Evolutionary conservation across 1,140 invertebrate species (phyloP), one percentile per base, ranked within the genome.

Genomic region (Brachionus paranguensis): DNA sequence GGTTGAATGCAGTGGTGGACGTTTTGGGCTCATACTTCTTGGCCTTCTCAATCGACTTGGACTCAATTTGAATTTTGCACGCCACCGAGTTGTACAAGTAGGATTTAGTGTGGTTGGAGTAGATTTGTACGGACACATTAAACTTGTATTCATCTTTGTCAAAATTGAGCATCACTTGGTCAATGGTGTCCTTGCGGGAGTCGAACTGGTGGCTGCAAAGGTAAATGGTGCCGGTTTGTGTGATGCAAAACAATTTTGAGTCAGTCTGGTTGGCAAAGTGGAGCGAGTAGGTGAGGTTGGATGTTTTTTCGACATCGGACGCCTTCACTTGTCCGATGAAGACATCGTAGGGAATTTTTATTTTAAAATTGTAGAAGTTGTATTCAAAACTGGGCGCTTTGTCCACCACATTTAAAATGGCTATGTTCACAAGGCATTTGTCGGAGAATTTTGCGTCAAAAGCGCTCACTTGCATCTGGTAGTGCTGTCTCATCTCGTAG

Each of bases 21-120:
- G 37, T 60, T 43, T 43, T 81, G 3, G 53, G 29, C n/a, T 41
- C 27, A 3, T 43, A 81, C n/a, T 68, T 20, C 12, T 60, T 68
- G 27, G 3, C 33, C 45, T 64, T 47, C 14, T 27, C 53, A 6
- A 60, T 45, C 4, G 17, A 11, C 27, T 65, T 43, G 1, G 78
- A 81, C n/a, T 81, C 78, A 5, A 81, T 45, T n/a, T 81, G 78
- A 33, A 81, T 68, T 41, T 64, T 60, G 43, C 78, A 81, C 14
- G 37, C 78, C 6, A 68, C 78, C 14, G 24, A 37, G 24, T 68
- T 81, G 20, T 33, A 3, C 12, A 81, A 64, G 43, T 81, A 81
- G 24, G 8, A 17, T 12, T 60, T 45, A 0, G 17, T 8, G 45
- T 81, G 8, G n/a, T 60, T 11, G 11, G 78, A 81, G 29, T 64